Conservation (phyloP, 2,113 vertebrate species). For the Eclectus roratus region DNA sequence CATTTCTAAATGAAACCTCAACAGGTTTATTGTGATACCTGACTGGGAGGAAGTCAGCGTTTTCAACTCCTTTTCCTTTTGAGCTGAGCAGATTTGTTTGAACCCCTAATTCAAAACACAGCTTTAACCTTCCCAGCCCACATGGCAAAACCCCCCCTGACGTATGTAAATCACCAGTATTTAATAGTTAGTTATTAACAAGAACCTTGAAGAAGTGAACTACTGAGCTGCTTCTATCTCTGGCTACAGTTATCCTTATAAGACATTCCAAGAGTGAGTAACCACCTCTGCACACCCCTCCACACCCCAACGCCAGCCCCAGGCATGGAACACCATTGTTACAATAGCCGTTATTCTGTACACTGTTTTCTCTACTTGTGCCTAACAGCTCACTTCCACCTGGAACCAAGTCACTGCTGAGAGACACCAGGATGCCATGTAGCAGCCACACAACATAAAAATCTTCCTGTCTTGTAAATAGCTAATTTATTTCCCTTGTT, state of each 20-base stretch:
- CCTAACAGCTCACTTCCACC: not conserved
- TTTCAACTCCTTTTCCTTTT: not conserved
- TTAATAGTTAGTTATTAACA: not conserved
- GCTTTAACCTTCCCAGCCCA: not conserved
- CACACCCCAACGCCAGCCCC: fast-evolving
- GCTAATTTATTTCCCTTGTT: not conserved
- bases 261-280: not conserved
- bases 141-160: not conserved
- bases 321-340: fast-evolving
- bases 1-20: not conserved
- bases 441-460: not conserved
- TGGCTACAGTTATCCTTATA: not conserved
- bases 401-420: not conserved
- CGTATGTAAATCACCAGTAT: not conserved
- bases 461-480: not conserved
- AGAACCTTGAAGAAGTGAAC: not conserved
- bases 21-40: constrained; percentile 10
- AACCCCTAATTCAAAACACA: constrained; percentile 22
- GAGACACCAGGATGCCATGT: not conserved
- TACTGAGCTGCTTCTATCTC: not conserved
- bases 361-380: fast-evolving
- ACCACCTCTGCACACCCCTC: not conserved
- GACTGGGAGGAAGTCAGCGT: not conserved
- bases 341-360: not conserved
- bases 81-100: not conserved